phyloP scores from a whole-genome alignment of 2,797 vertebrate genomes.

The Enteromius paludinosus region DNA sequence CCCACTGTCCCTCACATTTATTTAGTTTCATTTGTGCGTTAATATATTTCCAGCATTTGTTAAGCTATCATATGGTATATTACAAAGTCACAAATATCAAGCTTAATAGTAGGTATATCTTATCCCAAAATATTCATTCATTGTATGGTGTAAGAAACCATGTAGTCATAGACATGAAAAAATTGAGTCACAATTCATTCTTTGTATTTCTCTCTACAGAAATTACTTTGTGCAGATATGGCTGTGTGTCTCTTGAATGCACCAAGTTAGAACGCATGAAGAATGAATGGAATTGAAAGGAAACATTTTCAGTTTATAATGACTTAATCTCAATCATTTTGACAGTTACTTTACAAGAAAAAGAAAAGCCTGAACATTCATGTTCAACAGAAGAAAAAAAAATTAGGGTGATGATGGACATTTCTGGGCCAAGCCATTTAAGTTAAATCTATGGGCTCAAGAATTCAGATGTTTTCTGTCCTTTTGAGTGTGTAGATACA shows the following conservation, averaged over 20 bases:
- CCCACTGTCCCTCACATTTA: not conserved
- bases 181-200: not conserved
- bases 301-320: not conserved
- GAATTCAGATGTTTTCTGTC: not conserved
- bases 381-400: not conserved
- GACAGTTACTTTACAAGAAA: not conserved
- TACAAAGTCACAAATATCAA: not conserved
- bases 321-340: not conserved
- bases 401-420: not conserved
- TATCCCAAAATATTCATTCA: not conserved
- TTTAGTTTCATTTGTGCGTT: not conserved
- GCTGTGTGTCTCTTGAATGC: not conserved
- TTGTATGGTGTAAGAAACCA: not conserved
- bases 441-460: not conserved
- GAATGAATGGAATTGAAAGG: not conserved
- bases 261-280: not conserved
- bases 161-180: not conserved
- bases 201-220: not conserved
- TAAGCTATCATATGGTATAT: not conserved
- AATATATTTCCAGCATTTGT: slow-evolving; percentile 1
- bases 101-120: not conserved
- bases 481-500: not conserved
- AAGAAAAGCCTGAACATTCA: not conserved
- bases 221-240: not conserved
- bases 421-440: not conserved